phyloP scores from a whole-genome alignment of 2,888 invertebrate genomes.

The Apotomis turbidana region DNA sequence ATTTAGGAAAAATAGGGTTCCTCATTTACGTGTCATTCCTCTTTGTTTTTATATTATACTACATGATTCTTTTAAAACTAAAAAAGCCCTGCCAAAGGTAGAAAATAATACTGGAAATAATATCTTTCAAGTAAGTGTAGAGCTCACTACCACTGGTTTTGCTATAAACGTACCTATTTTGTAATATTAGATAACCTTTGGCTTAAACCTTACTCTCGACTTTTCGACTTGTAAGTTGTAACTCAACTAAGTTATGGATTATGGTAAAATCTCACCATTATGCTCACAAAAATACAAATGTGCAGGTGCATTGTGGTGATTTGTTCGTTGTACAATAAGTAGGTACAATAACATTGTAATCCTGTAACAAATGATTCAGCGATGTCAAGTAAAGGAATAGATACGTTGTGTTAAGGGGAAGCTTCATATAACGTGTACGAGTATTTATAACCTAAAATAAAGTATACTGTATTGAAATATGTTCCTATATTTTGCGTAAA shows the following conservation, averaged over 20 bases:
- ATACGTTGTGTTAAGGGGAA: slow-evolving; percentile 47
- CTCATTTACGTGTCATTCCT: no score
- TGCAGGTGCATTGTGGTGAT: slow-evolving; percentile 15
- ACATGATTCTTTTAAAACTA: no score
- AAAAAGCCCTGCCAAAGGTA: no score
- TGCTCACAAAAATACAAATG: not conserved
- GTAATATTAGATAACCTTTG: not conserved
- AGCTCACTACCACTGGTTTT: no score
- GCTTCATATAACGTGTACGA: not conserved
- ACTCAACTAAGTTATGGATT: slow-evolving; percentile 10
- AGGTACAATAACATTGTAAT: slow-evolving; percentile 49
- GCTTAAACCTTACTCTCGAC: not conserved
- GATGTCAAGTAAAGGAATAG: slow-evolving; percentile 44
- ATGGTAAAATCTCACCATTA: not conserved
- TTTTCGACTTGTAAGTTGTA: not conserved
- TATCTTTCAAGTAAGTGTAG: no score
- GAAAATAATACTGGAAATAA: no score
- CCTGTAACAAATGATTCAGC: slow-evolving; percentile 60
- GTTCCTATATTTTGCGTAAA: no score
- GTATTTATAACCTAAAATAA: no score
- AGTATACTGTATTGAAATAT: no score
- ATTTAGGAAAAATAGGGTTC: no score
- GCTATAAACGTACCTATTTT: no score
- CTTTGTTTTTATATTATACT: no score
- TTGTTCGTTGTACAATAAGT: slow-evolving; percentile 32